phyloP scores from a whole-genome alignment of 2,113 vertebrate species.

The Canis aureus region DNA sequence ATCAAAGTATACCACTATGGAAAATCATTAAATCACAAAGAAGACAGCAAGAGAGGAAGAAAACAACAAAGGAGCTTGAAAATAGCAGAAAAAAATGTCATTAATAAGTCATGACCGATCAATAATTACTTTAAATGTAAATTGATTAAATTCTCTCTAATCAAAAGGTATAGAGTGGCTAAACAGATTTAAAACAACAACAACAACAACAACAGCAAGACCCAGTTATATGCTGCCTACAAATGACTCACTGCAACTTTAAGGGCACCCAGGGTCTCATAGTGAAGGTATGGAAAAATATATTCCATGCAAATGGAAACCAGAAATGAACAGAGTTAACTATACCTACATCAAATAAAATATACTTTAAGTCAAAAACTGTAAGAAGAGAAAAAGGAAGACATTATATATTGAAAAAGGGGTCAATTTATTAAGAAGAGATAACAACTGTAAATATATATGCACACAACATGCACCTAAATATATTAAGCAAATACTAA shows the following conservation, averaged over 20 bases:
- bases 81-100: background rate
- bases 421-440: background rate
- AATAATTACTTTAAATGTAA: background rate
- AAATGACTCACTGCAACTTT: background rate
- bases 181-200: background rate
- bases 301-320: background rate
- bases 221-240: background rate
- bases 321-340: background rate
- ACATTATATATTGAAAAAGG: background rate
- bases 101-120: background rate
- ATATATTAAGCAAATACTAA: background rate
- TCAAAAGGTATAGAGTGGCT: background rate
- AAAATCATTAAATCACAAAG: background rate
- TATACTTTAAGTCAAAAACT: background rate
- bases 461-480: background rate
- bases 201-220: background rate
- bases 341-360: background rate
- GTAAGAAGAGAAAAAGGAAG: background rate
- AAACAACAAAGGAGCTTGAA: background rate
- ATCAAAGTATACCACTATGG: background rate
- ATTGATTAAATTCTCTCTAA: background rate
- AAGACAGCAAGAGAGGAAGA: background rate
- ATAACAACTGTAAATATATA: background rate
- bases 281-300: background rate
- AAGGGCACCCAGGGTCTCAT: background rate